These are phyloP conservation scores for Ctenosaura bakeri DNA, from an alignment of 2,797 vertebrate genomes.

Conservation along the genomic window DNA sequence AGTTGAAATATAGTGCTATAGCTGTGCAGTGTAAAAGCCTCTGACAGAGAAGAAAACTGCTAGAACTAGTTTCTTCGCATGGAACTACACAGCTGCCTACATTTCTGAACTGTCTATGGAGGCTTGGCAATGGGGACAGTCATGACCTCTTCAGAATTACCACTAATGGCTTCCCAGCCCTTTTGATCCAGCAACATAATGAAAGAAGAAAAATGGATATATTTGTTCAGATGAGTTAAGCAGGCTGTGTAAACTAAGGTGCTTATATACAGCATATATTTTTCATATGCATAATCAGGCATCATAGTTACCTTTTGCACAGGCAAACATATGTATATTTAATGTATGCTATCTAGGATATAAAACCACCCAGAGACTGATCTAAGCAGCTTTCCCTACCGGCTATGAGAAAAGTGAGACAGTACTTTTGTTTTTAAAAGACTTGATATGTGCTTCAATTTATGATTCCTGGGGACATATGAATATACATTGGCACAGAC, in stretches of 20 bases:
- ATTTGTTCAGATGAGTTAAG: neutral
- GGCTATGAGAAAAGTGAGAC: slow-evolving; percentile 12
- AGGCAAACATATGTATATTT: neutral
- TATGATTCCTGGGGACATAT: neutral
- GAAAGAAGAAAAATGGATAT: neutral
- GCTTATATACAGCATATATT: slow-evolving; percentile 17
- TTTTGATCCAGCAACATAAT: neutral
- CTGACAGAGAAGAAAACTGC: too few relatives aligned
- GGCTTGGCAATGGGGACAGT: too few relatives aligned
- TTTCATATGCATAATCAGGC: slow-evolving; percentile 5
- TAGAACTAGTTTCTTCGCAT: too few relatives aligned
- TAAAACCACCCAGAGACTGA: neutral
- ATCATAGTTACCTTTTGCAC: slow-evolving; percentile 2
- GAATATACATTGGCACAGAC: slow-evolving; percentile 3
- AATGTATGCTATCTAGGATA: slow-evolving; percentile 1
- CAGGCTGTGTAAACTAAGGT: neutral
- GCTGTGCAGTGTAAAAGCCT: too few relatives aligned
- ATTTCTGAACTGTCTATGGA: too few relatives aligned
- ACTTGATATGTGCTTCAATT: neutral
- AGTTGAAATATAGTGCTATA: too few relatives aligned
- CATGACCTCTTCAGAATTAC: too few relatives aligned
- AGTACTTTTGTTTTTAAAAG: neutral
- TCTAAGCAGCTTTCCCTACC: slow-evolving; percentile 22
- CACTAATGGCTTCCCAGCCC: too few relatives aligned
- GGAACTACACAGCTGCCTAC: too few relatives aligned